A percentile compares a stretch with the other conserved stretches of the same genome.
Conservation (phyloP, 2,113 vertebrate species). For the Phalacrocorax aristotelis region DNA sequence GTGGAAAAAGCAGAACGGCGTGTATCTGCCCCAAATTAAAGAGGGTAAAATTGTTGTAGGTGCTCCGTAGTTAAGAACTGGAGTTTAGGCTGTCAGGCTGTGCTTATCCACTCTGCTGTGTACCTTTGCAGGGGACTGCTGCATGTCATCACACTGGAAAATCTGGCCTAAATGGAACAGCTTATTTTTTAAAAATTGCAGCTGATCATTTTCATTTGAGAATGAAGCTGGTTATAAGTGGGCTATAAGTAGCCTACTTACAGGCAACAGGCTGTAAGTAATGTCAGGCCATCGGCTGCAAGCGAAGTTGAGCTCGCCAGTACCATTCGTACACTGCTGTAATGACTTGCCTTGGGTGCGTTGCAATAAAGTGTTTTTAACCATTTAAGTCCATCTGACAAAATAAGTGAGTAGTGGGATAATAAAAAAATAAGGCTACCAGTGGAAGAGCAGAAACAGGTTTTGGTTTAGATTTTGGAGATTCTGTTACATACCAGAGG, state of each 20-base stretch:
- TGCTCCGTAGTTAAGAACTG: not conserved
- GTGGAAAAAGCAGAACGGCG: not conserved
- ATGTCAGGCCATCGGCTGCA: not conserved
- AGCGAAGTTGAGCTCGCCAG: not conserved
- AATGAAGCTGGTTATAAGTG: not conserved
- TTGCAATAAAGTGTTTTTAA: not conserved
- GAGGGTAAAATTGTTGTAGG: not conserved
- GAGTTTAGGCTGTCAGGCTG: rapidly evolving
- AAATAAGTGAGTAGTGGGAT: not conserved
- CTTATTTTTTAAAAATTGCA: not conserved
- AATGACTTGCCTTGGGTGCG: not conserved
- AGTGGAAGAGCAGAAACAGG: not conserved
- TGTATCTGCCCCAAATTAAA: not conserved
- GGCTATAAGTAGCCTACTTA: too few species aligned
- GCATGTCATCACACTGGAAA: not conserved
- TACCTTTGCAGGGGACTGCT: not conserved
- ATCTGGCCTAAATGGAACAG: not conserved
- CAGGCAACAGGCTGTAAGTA: not conserved
- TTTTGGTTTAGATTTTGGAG: not conserved
- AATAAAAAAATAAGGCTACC: not conserved
- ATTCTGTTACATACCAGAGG: not conserved
- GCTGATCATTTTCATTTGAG: not conserved
- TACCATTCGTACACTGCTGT: rapidly evolving
- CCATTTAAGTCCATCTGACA: not conserved
- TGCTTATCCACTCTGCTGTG: not conserved